These are phyloP conservation scores for Chaetodon auriga DNA, from an alignment of 2,113 vertebrate species.

Conservation along the genomic window DNA sequence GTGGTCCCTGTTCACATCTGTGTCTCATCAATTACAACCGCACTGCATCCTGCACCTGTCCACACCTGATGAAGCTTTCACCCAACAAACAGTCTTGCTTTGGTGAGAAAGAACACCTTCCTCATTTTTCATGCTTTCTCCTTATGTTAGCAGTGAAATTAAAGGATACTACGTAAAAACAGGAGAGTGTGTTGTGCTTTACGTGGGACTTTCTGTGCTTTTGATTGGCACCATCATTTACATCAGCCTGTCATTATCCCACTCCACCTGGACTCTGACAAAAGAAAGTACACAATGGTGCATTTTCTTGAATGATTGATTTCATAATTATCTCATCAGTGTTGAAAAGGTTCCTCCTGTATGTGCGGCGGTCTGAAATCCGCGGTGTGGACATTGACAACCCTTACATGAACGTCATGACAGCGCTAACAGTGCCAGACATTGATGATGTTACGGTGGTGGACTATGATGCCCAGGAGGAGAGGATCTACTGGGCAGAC, in stretches of 20 bases:
- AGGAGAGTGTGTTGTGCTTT: background rate
- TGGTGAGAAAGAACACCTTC: conserved; percentile 83
- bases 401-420: conserved; percentile 98
- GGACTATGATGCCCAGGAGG: conserved; percentile 94
- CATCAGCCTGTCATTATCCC: background rate
- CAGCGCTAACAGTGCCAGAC: conserved; percentile 95
- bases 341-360: conserved; percentile 94
- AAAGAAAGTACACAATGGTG: background rate
- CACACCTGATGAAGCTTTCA: conserved; percentile 96
- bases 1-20: conserved; percentile 96
- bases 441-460: conserved; percentile 98
- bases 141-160: conserved; percentile 1
- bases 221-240: conserved; percentile 20
- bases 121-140: conserved; percentile 18
- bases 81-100: conserved; percentile 92
- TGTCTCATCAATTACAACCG: conserved; percentile 96
- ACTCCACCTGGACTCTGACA: conserved; percentile 5
- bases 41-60: conserved; percentile 93
- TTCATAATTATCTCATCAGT: conserved; percentile 82
- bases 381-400: conserved; percentile 97
- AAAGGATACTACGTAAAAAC: background rate
- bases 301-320: conserved; percentile 2
- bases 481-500: conserved; percentile 97
- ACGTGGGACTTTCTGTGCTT: background rate
- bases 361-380: conserved; percentile 94